These are phyloP conservation scores for Drosophila hydei DNA, from an alignment of 1,140 invertebrate species.

Conservation along the genomic window DNA sequence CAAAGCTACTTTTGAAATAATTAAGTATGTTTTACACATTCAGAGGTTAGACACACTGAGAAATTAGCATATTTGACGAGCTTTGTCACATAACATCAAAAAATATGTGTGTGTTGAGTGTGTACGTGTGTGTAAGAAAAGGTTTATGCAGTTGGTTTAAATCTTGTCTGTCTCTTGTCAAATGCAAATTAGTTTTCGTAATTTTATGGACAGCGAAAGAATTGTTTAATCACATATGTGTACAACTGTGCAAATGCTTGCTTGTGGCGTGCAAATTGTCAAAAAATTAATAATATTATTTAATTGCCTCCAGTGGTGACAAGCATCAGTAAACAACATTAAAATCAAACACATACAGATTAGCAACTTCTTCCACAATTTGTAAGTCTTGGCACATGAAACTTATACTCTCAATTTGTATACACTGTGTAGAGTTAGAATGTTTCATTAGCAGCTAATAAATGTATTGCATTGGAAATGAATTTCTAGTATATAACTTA, in stretches of 20 bases:
- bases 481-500: too few relatives aligned
- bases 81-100: conserved; percentile 21
- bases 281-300: conserved; percentile 6
- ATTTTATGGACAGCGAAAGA: conserved; percentile 16
- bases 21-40: conserved; percentile 37
- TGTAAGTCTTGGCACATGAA: too few relatives aligned
- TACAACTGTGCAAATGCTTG: conserved; percentile 17
- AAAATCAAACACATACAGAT: neutral
- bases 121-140: neutral
- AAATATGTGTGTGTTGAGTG: neutral
- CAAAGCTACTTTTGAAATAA: conserved; percentile 29
- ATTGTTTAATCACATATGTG: conserved; percentile 17
- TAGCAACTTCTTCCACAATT: neutral
- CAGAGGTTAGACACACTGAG: conserved; percentile 44
- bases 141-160: conserved; percentile 18
- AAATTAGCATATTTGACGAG: conserved; percentile 27
- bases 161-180: conserved; percentile 1
- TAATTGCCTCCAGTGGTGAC: neutral
- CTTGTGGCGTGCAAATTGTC: conserved; percentile 35
- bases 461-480: too few relatives aligned
- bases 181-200: conserved; percentile 26
- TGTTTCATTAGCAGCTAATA: too few relatives aligned
- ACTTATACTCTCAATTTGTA: too few relatives aligned
- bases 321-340: conserved; percentile 9
- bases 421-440: too few relatives aligned